Evolutionary conservation across 2,888 invertebrate genomes (phyloP).

Genomic region (Acleris emargana): DNA sequence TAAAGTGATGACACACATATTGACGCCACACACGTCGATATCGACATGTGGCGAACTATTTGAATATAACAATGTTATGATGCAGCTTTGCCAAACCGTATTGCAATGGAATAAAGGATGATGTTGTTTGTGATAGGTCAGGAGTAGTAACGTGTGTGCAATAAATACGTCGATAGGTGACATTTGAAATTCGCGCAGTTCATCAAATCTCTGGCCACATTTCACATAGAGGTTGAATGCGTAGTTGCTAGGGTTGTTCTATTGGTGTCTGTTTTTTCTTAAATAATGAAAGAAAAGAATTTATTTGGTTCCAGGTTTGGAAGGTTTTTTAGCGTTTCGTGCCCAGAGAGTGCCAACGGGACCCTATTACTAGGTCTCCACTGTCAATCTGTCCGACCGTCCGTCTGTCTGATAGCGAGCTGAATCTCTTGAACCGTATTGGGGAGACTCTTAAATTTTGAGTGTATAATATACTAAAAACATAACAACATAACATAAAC

Average conservation of each 20-base stretch:
- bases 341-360: too few species aligned
- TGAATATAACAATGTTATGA: slow-evolving; percentile 21
- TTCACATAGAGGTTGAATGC: slow-evolving; percentile 64
- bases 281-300: too few species aligned
- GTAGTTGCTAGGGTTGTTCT: slow-evolving; percentile 49
- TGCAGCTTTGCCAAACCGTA: slow-evolving; percentile 41
- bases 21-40: slow-evolving; percentile 63
- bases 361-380: too few species aligned
- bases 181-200: slow-evolving; percentile 67
- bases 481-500: too few species aligned
- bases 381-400: too few species aligned
- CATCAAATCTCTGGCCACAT: slow-evolving; percentile 73
- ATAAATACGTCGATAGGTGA: slow-evolving; percentile 68
- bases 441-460: too few species aligned
- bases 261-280: not conserved
- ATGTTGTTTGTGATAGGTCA: slow-evolving; percentile 37
- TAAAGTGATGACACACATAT: slow-evolving; percentile 66
- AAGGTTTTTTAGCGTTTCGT: too few species aligned
- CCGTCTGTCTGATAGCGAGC: too few species aligned
- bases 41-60: slow-evolving; percentile 49
- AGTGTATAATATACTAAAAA: too few species aligned
- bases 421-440: too few species aligned
- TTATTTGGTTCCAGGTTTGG: too few species aligned
- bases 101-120: slow-evolving; percentile 39
- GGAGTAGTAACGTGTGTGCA: slow-evolving; percentile 46